phyloP scores from a whole-genome alignment of 2,888 invertebrate genomes.

The Melanchra persicariae region DNA sequence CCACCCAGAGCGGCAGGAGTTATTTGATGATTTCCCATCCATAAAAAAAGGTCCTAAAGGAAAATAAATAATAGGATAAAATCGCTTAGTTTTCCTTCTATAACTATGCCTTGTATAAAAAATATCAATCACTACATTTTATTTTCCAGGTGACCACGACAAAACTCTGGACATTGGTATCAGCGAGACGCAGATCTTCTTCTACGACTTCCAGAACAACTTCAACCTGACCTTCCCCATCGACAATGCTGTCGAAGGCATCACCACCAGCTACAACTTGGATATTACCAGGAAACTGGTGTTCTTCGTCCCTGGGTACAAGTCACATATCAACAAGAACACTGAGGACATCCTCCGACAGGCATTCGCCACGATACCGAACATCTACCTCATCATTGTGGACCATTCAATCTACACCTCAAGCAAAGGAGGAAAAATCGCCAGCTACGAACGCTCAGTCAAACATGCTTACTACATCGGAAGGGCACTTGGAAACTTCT shows the following conservation, averaged over 20 bases:
- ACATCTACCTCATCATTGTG: conserved; percentile 83
- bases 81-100: no score
- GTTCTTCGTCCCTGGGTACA: conserved; percentile 87
- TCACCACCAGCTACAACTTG: conserved; percentile 79
- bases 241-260: conserved; percentile 75
- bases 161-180: conserved; percentile 78
- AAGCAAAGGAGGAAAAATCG: conserved; percentile 76
- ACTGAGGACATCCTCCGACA: conserved; percentile 82
- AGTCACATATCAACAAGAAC: conserved; percentile 82
- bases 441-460: conserved; percentile 85
- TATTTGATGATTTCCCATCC: no score
- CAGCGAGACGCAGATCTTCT: conserved; percentile 79
- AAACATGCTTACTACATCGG: conserved; percentile 81
- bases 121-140: background rate
- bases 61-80: no score
- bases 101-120: no score
- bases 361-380: conserved; percentile 80
- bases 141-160: conserved; percentile 83
- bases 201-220: conserved; percentile 87
- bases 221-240: conserved; percentile 80
- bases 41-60: no score
- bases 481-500: conserved; percentile 77
- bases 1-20: no score
- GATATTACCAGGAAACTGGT: conserved; percentile 81
- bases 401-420: conserved; percentile 86